These are phyloP conservation scores for Oceanodroma tethys DNA, from an alignment of 2,113 vertebrate genomes.

Conservation along the genomic window DNA sequence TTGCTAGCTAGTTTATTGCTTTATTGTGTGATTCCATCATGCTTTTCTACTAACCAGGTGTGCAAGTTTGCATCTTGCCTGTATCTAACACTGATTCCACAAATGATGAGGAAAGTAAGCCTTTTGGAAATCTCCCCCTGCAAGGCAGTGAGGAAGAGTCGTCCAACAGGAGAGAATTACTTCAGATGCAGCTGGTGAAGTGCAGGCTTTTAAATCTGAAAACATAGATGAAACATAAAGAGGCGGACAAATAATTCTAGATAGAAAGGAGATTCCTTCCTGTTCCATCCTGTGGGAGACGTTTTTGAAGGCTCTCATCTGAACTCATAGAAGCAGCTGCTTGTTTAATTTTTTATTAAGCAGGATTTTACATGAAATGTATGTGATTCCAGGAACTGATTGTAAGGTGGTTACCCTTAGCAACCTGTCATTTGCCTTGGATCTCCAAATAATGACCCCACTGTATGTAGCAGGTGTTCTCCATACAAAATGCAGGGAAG, in stretches of 20 bases:
- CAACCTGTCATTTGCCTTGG: background rate
- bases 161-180: background rate
- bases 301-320: background rate
- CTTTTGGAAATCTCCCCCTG: background rate
- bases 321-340: background rate
- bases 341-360: background rate
- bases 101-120: background rate
- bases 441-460: background rate
- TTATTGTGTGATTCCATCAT: background rate
- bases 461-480: background rate
- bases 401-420: background rate
- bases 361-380: background rate
- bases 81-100: background rate
- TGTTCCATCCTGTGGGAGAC: background rate
- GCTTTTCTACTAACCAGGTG: background rate
- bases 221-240: background rate
- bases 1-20: background rate
- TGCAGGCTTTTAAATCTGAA: background rate
- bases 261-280: background rate
- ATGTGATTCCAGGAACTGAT: background rate
- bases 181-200: background rate
- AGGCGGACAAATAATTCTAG: background rate
- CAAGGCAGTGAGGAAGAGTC: background rate
- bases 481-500: background rate
- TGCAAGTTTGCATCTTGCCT: background rate